Base-by-base conservation (phyloP, 1,140 invertebrate species). In the Telenomus remus region DNA sequence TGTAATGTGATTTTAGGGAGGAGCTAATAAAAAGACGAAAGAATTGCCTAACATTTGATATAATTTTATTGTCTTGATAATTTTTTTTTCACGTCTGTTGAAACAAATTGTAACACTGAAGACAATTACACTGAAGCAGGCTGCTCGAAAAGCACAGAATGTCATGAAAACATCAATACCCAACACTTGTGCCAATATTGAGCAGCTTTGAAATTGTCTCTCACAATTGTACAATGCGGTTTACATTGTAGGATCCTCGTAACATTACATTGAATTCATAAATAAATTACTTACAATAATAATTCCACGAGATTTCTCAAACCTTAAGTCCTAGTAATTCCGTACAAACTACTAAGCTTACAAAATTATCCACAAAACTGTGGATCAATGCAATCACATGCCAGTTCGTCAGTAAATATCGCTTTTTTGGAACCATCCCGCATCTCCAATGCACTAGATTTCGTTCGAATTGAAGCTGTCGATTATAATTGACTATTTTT, bases 31-130 rank as follows among this genome's bases (percentile, higher is more conserved):
- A 27, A 27, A 1, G 19, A 27, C 19, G 9, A 44, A 4, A 57
- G 8, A 15, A 33, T 56, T 61, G 63, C 73, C 39, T 76, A 84
- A 84, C 83, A 84, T 83, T 83, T 68, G 80, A 84, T 84, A 83
- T 83, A 84, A 81, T 82, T 83, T 84, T 84, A 84, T 84, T 84
- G 83, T 84, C 83, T 83, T 78, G 75, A 78, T 80, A 80, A 76
- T 80, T 80, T 73, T 75, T 27, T 27, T 6, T n/a, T n/a, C 53
- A 70, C 47, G 66, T 74, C 79, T 65, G 63, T 75, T 75, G 54
- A 74, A 74, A 74, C 57, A 65, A 74, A 78, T 47, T 49, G 27
- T 74, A 59, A 78, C 59, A 76, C 19, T 46, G 49, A 70, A 43
- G 60, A 70, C 47, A 66, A 76, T 60, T 54, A 59, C 43, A 39